Base-by-base conservation (phyloP, 2,888 invertebrate genomes). In the Platerodrilus igneus region DNA sequence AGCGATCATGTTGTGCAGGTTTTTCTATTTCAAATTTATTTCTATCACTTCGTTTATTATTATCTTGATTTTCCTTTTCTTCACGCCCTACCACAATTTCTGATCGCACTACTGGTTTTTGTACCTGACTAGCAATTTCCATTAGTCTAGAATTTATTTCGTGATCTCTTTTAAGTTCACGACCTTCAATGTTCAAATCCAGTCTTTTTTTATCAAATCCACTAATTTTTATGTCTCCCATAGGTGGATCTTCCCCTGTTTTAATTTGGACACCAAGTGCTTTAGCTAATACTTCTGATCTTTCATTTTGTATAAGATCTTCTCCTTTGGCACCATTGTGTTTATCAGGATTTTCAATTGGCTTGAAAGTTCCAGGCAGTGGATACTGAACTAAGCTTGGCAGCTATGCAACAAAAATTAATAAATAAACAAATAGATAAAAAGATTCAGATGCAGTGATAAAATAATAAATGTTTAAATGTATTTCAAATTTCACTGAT, bases 241-340 rank as follows among this genome's bases (percentile, higher is more conserved):
- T 58, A 1, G 66, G 62, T 4, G 59, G 54, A 48, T 68, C 67
- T 33, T 65, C 64, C 0, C 66, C 68, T 0, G 62, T 65, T 52
- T 69, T 68, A 10, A 67, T 62, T 41, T 66, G 66, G 2, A 68
- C 68, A 2, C 68, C 80, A 15, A 78, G 62, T 3, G 78, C 79
- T 48, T 72, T 62, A 0, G 79, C 79, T 47, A 79, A 61, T 33
- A 73, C 71, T 26, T 76, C 73, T 1, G 69, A 69, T 44, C 67
- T 60, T 32, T 64, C 60, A 35, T 64, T 60, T 18, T 55, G 48
- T 31, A 49, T 48, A 36, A 39, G 41, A 35, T 28, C 27, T 16
- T 41, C 42, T 13, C 45, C 47, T 9, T 43, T 31, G 6, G 37
- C 32, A 1, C 20, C 29, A 16, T 47, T 34, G 41, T 48, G 43